Conservation (phyloP, 2,888 invertebrate species). For the Drosophila rubida region DNA sequence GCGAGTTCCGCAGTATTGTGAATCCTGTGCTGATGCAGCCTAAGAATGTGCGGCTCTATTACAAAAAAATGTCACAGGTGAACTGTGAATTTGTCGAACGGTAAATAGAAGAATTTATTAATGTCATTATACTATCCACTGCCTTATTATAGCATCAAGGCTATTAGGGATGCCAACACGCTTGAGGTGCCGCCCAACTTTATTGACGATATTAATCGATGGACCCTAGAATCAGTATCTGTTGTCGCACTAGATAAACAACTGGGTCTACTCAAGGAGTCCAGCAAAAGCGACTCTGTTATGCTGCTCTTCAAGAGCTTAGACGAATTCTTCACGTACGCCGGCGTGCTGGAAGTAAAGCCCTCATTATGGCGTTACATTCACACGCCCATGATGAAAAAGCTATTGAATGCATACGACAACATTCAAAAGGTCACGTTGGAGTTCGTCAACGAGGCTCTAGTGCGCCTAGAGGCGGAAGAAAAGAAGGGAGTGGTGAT, state of each 20-base stretch:
- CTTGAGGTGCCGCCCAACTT: slow-evolving; percentile 85
- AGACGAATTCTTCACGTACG: slow-evolving; percentile 47
- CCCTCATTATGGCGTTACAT: slow-evolving; percentile 66
- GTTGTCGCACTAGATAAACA: slow-evolving; percentile 84
- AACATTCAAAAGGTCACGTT: slow-evolving; percentile 64
- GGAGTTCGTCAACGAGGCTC: slow-evolving; percentile 82
- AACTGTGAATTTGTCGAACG: slow-evolving; percentile 78
- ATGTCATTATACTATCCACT: no score
- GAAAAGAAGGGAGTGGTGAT: slow-evolving; percentile 51
- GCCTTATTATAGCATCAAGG: slow-evolving; percentile 75
- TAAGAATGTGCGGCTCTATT: slow-evolving; percentile 86
- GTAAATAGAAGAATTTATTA: slow-evolving; percentile 34
- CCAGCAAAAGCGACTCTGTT: slow-evolving; percentile 48
- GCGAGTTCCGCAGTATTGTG: slow-evolving; percentile 87
- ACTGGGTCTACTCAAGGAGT: slow-evolving; percentile 70
- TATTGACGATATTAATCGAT: slow-evolving; percentile 86
- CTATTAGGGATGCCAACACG: slow-evolving; percentile 74
- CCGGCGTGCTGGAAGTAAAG: slow-evolving; percentile 47
- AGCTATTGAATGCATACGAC: slow-evolving; percentile 67
- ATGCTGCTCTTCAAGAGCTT: slow-evolving; percentile 57
- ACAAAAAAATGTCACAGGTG: slow-evolving; percentile 85
- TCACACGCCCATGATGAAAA: slow-evolving; percentile 51
- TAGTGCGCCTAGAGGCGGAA: slow-evolving; percentile 65
- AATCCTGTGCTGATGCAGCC: slow-evolving; percentile 88
- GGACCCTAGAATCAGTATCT: slow-evolving; percentile 87